Evolutionary conservation across 2,113 vertebrate species (phyloP), one percentile per base, ranked within the genome.

Genomic region (Otus sunia): DNA sequence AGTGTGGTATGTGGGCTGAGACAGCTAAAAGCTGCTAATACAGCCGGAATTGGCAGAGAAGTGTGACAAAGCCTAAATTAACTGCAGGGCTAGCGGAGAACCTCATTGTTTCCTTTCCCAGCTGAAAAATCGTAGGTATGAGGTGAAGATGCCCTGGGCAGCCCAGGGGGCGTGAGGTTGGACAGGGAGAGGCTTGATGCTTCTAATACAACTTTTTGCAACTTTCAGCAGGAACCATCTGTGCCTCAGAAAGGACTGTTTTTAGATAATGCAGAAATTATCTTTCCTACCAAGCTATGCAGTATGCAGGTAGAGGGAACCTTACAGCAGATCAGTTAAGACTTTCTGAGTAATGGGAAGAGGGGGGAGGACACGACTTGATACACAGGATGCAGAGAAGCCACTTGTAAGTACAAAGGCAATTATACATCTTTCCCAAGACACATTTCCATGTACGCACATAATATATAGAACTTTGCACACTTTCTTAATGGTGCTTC

Each of bases 11-110:
- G 88, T 95, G 86, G 86, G 90, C 59, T 74, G 88, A 92, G 92
- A 92, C 37, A 90, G 67, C 56, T 89, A 39, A 92, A 96, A 95
- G 76, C 88, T 94, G 90, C 85, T 83, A 90, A 90, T 67, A 74
- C 12, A 45, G 53, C 50, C 41, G 2, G 62, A 90, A 79, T 41
- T 73, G 81, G 43, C 87, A 91, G 64, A 84, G 91, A 67, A 86
- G 43, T 50, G 59, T 47, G 79, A 58, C 72, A 59, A 96, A 94
- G 58, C 81, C 63, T 92, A 56, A 85, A 62, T 92, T 84, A 93
- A 90, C 71, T 82, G 39, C 62, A 63, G 37, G 59, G 36, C 62
- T 83, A 74, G 62, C 2, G 2, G 71, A 86, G 69, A 86, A 58
- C 63, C 21, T 90, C 34, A 37, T 79, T 4, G 2, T 88, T 93